phyloP scores from a whole-genome alignment of 2,113 vertebrate species.

The Cheilinus undulatus region DNA sequence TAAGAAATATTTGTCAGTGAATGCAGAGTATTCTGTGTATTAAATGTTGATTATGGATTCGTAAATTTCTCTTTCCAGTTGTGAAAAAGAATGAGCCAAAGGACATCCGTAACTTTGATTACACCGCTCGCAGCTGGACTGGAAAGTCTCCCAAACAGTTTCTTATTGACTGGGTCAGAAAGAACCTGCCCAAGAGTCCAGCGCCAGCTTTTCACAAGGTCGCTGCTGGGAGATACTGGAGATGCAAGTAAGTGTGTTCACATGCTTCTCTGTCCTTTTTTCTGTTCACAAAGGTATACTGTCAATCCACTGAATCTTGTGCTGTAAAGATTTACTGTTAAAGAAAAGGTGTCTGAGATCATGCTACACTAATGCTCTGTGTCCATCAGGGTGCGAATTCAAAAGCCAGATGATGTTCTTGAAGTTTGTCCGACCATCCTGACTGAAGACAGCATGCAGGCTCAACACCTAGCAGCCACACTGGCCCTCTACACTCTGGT shows the following conservation, averaged over 20 bases:
- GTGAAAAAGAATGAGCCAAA: conserved; percentile 90
- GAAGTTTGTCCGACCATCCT: conserved; percentile 93
- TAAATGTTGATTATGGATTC: neutral
- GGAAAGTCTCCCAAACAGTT: conserved; percentile 99
- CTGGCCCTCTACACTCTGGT: conserved; percentile 92
- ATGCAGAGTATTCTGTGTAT: too few relatives aligned
- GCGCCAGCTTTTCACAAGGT: conserved; percentile 94
- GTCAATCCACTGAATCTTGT: too few relatives aligned
- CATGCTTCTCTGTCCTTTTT: neutral
- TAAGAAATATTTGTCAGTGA: too few relatives aligned
- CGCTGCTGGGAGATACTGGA: conserved; percentile 92
- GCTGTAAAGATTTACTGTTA: too few relatives aligned
- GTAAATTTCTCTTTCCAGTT: conserved; percentile 51
- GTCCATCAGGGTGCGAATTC: conserved; percentile 87
- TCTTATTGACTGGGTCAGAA: conserved; percentile 97
- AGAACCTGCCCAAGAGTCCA: conserved; percentile 95
- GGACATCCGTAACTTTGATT: conserved; percentile 96
- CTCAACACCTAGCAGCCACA: conserved; percentile 95
- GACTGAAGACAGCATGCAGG: conserved; percentile 97
- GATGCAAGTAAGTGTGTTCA: conserved; percentile 88
- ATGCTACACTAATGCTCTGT: conserved; percentile 4
- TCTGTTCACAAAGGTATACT: neutral
- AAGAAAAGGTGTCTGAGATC: too few relatives aligned
- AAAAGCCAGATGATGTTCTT: conserved; percentile 87
- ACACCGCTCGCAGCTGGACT: conserved; percentile 97